Evolutionary conservation across 2,113 vertebrate species (phyloP), one percentile per base, ranked within the genome.

Genomic region (Elgaria multicarinata): DNA sequence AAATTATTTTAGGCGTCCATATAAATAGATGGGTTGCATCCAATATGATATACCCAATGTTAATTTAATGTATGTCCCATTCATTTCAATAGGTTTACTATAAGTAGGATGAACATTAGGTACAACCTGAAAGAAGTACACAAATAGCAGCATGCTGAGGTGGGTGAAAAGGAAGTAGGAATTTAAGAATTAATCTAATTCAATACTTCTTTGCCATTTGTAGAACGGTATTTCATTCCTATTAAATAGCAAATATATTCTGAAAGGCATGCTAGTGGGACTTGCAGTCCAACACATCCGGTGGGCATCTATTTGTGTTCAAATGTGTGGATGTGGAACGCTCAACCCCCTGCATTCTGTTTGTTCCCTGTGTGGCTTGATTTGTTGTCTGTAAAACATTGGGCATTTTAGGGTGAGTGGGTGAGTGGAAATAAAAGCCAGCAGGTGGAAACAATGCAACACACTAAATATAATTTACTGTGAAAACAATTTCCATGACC

Each of bases 401-500:
- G 58, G 16, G 12, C 58, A 62, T 62, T 62, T 62, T 20, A 74
- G 71, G 1, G 10, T 90, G 62, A 55, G 16, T 86, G 71, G 1
- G 10, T 90, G 62, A 55, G 16, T 86, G 50, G 76, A 89, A 31
- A 53, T 6, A 14, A 81, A 66, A 36, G 0, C 78, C 82, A 90
- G 12, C 42, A 90, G 72, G 36, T 31, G 42, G 33, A 46, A 85
- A 74, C 13, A 88, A 69, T 10, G 22, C 72, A 84, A 46, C 28
- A 22, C 39, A 91, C 46, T 77, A 53, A 62, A 64, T 83, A 88
- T 20, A 82, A 82, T 81, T 81, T 81, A 62, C 80, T 12, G 31
- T 66, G 33, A 81, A 88, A 87, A 72, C 36, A 85, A 83, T n/a
- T 84, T 67, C 76, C 90, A 58, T 66, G 67, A 88, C 10, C 33